Evolutionary conservation across 2,113 vertebrate genomes (phyloP), one percentile per base, ranked within the genome.

Genomic region (Cynopterus brachyotis): DNA sequence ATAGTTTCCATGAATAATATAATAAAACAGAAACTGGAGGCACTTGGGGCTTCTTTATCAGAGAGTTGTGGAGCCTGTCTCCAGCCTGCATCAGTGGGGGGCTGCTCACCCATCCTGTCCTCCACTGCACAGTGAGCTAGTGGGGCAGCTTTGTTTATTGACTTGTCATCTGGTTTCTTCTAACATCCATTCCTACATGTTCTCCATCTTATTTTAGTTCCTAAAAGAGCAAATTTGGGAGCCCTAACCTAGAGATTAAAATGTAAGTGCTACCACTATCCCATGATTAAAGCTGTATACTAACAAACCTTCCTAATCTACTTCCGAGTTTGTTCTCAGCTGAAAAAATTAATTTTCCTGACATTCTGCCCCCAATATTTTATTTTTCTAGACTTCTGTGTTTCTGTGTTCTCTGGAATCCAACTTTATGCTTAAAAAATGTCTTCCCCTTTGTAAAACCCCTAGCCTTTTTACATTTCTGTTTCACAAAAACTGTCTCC

Each of bases 341-440:
- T 75, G 53, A 95, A 92, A 83, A 78, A 92, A 81, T 42, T 75
- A 66, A 22, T 79, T 79, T 70, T 19, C n/a, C 13, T 78, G 50
- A 87, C 30, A 66, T 16, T 4, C 28, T 88, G 30, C 5, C 42
- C 59, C 42, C 70, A 35, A 67, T 40, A 53, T 64, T 86, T 94
- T 69, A 76, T 97, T 91, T 93, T 84, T 79, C 67, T 82, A 76
- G 37, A 37, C 30, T 87, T 86, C 50, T 47, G 37, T 62, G 30
- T 53, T 87, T 86, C 50, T 47, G 37, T 62, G 30, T 53, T 76
- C 35, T 73, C 57, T 93, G 57, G 16, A 28, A 53, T 55, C 28
- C 9, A 47, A 26, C 24, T 91, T 35, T 62, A 83, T 62, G 37
- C 81, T 69, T 53, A 92, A 70, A 35, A 95, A 59, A 70, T 80